These are phyloP conservation scores for Hepsetus odoe DNA, from an alignment of 2,113 vertebrate species.

Conservation along the genomic window DNA sequence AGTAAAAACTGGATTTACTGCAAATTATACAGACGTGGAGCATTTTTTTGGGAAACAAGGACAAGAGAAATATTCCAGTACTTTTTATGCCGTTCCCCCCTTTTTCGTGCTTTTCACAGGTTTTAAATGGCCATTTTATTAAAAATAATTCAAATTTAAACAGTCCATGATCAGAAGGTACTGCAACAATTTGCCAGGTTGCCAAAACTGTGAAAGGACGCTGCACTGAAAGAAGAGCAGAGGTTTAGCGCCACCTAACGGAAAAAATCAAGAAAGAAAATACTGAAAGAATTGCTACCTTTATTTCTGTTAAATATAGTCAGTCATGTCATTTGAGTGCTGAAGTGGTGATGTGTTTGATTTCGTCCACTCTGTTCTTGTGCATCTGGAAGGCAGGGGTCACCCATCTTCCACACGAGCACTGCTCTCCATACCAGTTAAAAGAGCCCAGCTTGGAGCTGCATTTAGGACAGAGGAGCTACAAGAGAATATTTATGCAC, in stretches of 20 bases:
- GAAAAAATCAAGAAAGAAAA: neutral
- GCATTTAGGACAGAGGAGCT: slow-evolving; percentile 96
- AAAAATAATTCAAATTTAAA: no score
- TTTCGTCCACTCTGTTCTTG: slow-evolving; percentile 89
- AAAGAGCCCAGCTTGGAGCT: slow-evolving; percentile 89
- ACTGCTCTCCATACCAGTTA: slow-evolving; percentile 91
- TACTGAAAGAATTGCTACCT: neutral
- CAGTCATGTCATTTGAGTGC: slow-evolving; percentile 54
- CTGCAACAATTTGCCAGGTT: neutral
- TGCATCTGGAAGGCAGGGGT: slow-evolving; percentile 94
- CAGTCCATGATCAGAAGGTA: no score
- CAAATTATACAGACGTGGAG: no score
- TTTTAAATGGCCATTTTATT: no score
- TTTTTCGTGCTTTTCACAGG: no score
- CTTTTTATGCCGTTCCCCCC: no score
- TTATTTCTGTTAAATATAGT: slow-evolving; percentile 28
- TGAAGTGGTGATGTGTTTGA: slow-evolving; percentile 67
- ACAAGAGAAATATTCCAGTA: no score
- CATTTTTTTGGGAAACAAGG: no score
- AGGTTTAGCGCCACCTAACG: slow-evolving; percentile 34
- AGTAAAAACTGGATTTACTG: no score
- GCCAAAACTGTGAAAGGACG: neutral
- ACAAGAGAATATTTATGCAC: slow-evolving; percentile 48
- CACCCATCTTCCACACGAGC: slow-evolving; percentile 93
- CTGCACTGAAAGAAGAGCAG: no score